Conservation (phyloP, 2,888 invertebrate genomes). For the Platypus cylindrus region DNA sequence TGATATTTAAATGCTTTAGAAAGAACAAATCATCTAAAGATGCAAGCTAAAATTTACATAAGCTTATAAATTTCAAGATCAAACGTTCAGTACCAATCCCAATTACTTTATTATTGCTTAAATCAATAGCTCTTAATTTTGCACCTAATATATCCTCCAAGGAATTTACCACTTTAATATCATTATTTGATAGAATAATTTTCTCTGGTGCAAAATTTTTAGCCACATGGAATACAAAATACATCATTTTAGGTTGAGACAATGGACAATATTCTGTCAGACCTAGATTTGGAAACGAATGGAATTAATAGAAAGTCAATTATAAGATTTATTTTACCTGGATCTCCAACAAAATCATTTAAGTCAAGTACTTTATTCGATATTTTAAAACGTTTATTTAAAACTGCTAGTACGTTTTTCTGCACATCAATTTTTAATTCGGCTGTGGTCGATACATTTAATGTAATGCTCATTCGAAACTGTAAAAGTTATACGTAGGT, state of each 20-base stretch:
- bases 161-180: constrained; percentile 27
- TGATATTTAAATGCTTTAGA: constrained; percentile 23
- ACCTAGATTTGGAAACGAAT: too few species aligned
- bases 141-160: constrained; percentile 25
- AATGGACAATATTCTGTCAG: constrained; percentile 34
- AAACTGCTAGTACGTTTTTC: constrained; percentile 31
- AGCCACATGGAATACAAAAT: constrained; percentile 34
- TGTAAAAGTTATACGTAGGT: constrained; percentile 13
- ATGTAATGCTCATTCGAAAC: constrained; percentile 26
- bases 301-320: too few species aligned
- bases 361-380: constrained; percentile 30
- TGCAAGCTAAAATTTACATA: constrained; percentile 23
- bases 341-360: constrained; percentile 36
- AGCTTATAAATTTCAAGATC: not conserved
- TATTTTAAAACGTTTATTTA: constrained; percentile 31
- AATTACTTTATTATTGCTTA: constrained; percentile 26
- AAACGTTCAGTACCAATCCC: constrained; percentile 1
- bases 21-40: constrained; percentile 16
- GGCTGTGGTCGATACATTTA: constrained; percentile 35
- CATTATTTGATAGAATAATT: constrained; percentile 28
- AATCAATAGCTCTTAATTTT: constrained; percentile 21
- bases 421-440: constrained; percentile 38
- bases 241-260: constrained; percentile 37
- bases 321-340: too few species aligned
- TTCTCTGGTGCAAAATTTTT: constrained; percentile 22